Conservation (phyloP, 1,140 invertebrate species). For the Ladona fulva region DNA sequence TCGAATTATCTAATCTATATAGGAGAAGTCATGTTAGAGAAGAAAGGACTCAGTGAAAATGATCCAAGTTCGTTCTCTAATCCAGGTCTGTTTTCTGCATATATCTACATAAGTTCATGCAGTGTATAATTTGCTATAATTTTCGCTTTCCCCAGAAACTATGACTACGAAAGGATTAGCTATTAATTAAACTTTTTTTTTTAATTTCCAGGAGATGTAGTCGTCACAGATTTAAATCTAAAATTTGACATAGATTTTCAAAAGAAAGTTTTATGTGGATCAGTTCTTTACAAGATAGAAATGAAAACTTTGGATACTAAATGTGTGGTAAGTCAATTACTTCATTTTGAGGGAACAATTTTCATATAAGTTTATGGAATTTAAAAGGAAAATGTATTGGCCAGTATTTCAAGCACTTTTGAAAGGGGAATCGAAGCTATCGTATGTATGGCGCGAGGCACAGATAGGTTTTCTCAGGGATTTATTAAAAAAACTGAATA, state of each 20-base stretch:
- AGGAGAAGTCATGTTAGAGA: neutral
- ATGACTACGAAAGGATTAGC: neutral
- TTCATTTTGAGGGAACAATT: neutral
- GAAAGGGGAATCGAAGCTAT: neutral
- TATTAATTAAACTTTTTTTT: neutral
- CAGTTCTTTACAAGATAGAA: neutral
- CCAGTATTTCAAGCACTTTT: neutral
- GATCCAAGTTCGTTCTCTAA: neutral
- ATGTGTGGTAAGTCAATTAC: neutral
- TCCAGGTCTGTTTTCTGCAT: neutral
- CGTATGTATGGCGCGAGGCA: neutral
- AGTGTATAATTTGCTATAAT: too few species aligned
- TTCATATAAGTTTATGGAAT: neutral
- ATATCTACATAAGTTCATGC: too few species aligned
- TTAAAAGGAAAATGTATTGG: neutral
- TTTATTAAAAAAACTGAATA: neutral
- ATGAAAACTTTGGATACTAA: neutral
- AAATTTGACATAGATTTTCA: neutral
- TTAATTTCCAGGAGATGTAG: neutral
- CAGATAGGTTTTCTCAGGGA: neutral
- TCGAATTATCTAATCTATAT: too few species aligned
- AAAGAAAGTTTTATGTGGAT: neutral
- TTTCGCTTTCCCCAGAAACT: too few species aligned
- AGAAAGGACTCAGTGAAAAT: neutral
- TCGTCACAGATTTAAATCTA: neutral